phyloP scores from a whole-genome alignment of 2,888 invertebrate species.

The Deilephila porcellus region DNA sequence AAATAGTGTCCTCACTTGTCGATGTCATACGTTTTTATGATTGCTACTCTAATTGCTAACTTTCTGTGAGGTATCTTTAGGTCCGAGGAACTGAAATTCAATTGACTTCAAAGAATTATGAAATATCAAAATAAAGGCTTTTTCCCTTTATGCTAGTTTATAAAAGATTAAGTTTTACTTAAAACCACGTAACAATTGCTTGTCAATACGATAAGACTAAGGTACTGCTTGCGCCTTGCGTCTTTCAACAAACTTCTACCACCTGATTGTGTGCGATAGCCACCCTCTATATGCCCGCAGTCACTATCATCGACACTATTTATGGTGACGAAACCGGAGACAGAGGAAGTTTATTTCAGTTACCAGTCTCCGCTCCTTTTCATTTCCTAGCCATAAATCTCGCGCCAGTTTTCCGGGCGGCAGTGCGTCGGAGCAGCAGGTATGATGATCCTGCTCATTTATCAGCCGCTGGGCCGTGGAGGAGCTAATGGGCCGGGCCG shows the following conservation, averaged over 20 bases:
- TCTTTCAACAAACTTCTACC: neutral
- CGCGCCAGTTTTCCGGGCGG: neutral
- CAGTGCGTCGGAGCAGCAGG: neutral
- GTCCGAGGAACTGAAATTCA: too few species aligned
- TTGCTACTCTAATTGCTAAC: too few species aligned
- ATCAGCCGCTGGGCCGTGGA: neutral
- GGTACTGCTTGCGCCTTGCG: neutral
- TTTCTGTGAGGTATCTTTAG: too few species aligned
- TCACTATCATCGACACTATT: neutral
- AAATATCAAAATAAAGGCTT: too few species aligned
- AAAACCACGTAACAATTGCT: too few species aligned
- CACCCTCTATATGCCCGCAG: neutral
- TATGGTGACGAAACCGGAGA: neutral
- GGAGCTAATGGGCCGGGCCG: slow-evolving; percentile 29
- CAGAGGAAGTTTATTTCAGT: neutral
- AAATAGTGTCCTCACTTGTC: too few species aligned
- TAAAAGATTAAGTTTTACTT: too few species aligned
- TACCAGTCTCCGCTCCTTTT: neutral
- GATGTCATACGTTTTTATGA: too few species aligned
- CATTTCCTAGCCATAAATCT: slow-evolving; percentile 17
- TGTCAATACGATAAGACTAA: too few species aligned
- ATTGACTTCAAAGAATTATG: too few species aligned
- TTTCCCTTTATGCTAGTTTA: too few species aligned
- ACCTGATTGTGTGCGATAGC: neutral
- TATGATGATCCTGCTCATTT: slow-evolving; percentile 10